Conservation (phyloP, 1,140 invertebrate genomes). For the Aethina tumida region DNA sequence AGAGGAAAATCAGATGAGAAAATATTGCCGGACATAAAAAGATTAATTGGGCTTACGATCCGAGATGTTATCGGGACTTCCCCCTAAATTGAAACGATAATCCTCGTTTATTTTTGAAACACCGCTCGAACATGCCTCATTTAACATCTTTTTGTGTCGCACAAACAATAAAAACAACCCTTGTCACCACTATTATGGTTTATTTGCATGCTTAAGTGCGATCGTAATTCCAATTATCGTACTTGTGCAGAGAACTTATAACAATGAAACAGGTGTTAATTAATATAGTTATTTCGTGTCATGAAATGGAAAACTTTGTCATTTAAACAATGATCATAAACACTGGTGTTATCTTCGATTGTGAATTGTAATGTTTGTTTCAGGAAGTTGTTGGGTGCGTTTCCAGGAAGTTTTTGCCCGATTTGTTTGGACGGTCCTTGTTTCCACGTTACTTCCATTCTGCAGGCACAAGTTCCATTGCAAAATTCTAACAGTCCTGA, state of each 20-base stretch:
- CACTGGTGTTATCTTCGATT: background rate
- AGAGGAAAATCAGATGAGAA: slow-evolving; percentile 1
- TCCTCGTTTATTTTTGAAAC: background rate
- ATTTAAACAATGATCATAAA: slow-evolving; percentile 3
- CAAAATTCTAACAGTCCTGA: too few species aligned
- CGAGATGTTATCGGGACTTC: background rate
- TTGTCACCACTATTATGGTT: background rate
- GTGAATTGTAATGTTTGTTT: too few species aligned
- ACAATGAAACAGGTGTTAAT: slow-evolving; percentile 2
- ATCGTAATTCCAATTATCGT: slow-evolving; percentile 1
- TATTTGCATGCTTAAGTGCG: slow-evolving; percentile 3
- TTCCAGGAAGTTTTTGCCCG: slow-evolving; percentile 24
- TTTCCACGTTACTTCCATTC: slow-evolving; percentile 18
- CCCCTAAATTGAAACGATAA: slow-evolving; percentile 3
- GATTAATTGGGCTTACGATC: too few species aligned
- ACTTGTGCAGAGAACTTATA: slow-evolving; percentile 7
- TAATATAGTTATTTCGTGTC: slow-evolving; percentile 12
- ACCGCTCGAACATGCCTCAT: slow-evolving; percentile 1
- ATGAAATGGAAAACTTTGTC: slow-evolving; percentile 10
- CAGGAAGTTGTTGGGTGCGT: slow-evolving; percentile 28
- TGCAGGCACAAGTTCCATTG: slow-evolving; percentile 10
- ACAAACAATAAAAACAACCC: background rate
- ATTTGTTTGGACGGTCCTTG: slow-evolving; percentile 25
- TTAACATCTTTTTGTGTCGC: slow-evolving; percentile 7
- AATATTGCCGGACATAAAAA: too few species aligned